Conservation (phyloP, 2,888 invertebrate species). For the Schizotus pectinicornis region DNA sequence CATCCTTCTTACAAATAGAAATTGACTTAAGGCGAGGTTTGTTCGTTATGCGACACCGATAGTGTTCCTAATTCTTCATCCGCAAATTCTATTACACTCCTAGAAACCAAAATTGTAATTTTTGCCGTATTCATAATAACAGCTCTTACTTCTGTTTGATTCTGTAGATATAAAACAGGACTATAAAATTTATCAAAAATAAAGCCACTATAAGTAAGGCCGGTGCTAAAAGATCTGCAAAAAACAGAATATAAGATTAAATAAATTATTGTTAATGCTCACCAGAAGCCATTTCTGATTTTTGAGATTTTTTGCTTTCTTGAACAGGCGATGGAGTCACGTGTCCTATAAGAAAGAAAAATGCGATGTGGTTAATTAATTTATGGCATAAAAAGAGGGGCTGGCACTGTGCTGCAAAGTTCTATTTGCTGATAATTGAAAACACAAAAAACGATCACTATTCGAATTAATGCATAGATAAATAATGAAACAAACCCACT, state of each 20-base stretch:
- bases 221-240: slow-evolving; percentile 75
- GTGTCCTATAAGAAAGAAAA: no score
- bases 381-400: no score
- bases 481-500: no score
- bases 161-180: slow-evolving; percentile 76
- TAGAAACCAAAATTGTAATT: slow-evolving; percentile 42
- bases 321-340: neutral
- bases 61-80: slow-evolving; percentile 56
- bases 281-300: slow-evolving; percentile 33
- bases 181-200: slow-evolving; percentile 74
- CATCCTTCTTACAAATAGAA: slow-evolving; percentile 16
- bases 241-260: slow-evolving; percentile 1
- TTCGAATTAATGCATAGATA: no score
- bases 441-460: no score
- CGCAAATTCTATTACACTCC: slow-evolving; percentile 54
- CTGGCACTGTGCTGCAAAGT: no score
- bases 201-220: slow-evolving; percentile 72
- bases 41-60: slow-evolving; percentile 10
- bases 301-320: slow-evolving; percentile 28
- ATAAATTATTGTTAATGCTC: slow-evolving; percentile 6
- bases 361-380: no score
- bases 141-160: slow-evolving; percentile 69
- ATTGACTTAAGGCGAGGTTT: slow-evolving; percentile 22
- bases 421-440: no score
- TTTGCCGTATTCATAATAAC: slow-evolving; percentile 8